Evolutionary conservation across 2,113 vertebrate genomes (phyloP).

Genomic region (Calonectris borealis): DNA sequence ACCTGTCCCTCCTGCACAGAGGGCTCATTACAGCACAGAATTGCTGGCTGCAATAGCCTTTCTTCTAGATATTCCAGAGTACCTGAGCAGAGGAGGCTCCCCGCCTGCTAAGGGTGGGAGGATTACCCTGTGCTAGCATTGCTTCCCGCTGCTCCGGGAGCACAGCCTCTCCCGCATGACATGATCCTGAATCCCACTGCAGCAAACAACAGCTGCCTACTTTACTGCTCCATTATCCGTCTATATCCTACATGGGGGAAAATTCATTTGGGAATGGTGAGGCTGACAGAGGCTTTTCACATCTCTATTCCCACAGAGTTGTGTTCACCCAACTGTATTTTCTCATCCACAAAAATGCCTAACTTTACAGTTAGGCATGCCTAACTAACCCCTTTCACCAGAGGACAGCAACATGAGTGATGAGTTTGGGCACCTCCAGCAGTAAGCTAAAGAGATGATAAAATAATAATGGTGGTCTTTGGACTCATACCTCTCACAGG

Average conservation of each 20-base stretch:
- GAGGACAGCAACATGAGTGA: neutral
- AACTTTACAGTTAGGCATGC: neutral
- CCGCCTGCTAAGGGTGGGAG: neutral
- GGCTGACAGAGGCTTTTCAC: neutral
- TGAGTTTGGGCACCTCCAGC: neutral
- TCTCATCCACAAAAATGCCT: neutral
- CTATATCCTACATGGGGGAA: neutral
- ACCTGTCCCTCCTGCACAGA: neutral
- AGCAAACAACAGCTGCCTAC: neutral
- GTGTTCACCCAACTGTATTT: neutral
- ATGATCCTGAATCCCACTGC: neutral
- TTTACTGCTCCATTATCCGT: neutral
- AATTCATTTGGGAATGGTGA: neutral
- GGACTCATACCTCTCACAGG: neutral
- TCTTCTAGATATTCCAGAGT: neutral
- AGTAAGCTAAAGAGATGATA: neutral
- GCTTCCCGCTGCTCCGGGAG: neutral
- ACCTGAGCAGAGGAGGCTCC: neutral
- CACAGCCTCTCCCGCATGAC: neutral
- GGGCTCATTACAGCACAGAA: neutral
- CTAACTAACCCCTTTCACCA: neutral
- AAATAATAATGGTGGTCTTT: neutral
- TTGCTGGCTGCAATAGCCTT: neutral
- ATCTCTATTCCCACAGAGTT: neutral
- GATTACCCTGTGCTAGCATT: neutral